These are phyloP conservation scores for Lasioglossum malachurum DNA, from an alignment of 2,888 invertebrate species.

Conservation along the genomic window DNA sequence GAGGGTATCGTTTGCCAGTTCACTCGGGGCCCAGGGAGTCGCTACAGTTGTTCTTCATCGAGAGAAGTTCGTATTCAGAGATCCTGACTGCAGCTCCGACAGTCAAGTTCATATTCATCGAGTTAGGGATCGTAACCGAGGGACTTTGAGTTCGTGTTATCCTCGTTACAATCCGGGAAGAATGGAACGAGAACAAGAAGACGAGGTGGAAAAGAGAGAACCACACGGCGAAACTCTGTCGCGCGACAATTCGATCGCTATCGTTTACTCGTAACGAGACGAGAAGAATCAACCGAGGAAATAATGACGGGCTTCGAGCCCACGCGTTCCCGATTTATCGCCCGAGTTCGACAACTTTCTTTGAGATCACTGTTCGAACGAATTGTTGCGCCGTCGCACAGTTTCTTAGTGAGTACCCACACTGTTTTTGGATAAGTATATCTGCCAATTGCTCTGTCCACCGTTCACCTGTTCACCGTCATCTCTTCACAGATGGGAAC, in stretches of 20 bases:
- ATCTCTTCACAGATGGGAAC: no score
- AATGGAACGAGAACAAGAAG: background rate
- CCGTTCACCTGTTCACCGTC: no score
- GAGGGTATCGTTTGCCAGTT: conserved; percentile 15
- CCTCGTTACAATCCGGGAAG: background rate
- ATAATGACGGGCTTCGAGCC: background rate
- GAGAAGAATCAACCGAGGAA: background rate
- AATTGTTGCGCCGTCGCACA: background rate
- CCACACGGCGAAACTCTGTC: background rate
- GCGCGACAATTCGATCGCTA: conserved; percentile 9
- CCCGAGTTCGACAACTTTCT: background rate
- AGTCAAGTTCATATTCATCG: conserved; percentile 12
- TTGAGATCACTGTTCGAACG: background rate
- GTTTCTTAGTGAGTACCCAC: no score
- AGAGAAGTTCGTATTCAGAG: background rate
- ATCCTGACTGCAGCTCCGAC: background rate
- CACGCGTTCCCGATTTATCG: background rate
- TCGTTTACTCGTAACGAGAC: background rate
- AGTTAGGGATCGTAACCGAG: background rate
- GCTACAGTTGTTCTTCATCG: background rate
- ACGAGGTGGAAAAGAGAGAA: background rate
- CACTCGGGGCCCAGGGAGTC: background rate
- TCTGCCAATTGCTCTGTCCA: no score
- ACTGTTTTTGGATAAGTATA: no score
- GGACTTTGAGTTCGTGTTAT: background rate